A percentile compares a stretch with the other conserved stretches of the same genome.
Evolutionary conservation across 2,113 vertebrate species (phyloP).

Genomic region (Atrichornis clamosus): DNA sequence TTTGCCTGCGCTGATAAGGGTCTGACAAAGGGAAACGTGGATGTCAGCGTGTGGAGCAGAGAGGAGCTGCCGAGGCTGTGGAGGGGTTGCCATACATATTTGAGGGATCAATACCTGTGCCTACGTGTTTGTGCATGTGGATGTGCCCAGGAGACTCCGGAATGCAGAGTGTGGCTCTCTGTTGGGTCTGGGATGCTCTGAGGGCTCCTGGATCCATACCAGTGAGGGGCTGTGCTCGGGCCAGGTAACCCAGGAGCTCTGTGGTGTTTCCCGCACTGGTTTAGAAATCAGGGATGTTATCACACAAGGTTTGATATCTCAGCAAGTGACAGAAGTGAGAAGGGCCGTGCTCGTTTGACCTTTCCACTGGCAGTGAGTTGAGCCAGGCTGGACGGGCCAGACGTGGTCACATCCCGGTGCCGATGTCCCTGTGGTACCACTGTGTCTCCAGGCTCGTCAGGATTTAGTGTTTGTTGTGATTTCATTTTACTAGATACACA

Average conservation of each 20-base stretch:
- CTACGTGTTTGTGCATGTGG: neutral
- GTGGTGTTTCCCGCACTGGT: neutral
- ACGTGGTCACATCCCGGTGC: rapidly evolving
- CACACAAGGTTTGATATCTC: neutral
- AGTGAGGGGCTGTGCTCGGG: neutral
- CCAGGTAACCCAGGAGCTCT: neutral
- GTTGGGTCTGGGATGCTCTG: rapidly evolving
- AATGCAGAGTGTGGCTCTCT: rapidly evolving
- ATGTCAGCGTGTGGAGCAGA: neutral
- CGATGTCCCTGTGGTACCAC: rapidly evolving
- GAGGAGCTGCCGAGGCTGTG: neutral
- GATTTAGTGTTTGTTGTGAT: neutral
- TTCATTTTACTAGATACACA: neutral
- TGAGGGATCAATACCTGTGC: neutral
- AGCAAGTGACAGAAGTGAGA: neutral
- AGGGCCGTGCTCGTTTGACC: rapidly evolving
- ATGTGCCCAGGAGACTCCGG: neutral
- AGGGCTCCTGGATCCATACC: rapidly evolving
- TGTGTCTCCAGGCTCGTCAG: neutral
- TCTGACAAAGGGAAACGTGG: neutral
- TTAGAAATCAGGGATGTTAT: neutral
- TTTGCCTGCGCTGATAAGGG: neutral
- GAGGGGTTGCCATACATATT: rapidly evolving
- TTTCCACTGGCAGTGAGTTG: neutral
- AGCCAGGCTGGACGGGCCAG: neutral